Evolutionary conservation across 2,113 vertebrate genomes (phyloP).

Genomic region (Naja naja): DNA sequence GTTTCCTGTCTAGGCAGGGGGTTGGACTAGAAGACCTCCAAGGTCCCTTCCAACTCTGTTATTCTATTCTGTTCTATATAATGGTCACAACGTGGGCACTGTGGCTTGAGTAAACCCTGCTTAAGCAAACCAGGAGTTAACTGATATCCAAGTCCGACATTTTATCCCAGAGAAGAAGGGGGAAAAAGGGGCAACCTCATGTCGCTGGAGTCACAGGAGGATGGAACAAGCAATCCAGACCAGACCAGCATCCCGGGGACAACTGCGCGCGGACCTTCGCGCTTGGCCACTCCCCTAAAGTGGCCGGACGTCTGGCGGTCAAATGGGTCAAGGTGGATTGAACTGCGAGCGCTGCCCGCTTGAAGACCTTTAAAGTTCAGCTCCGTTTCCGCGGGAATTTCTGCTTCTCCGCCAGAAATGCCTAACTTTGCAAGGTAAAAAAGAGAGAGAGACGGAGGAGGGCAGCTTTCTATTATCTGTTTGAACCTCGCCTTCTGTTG

Average conservation of each 20-base stretch:
- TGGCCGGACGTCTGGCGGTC: not conserved
- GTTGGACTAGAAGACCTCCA: too few relatives aligned
- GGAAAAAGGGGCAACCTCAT: not conserved
- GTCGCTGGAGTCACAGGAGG: not conserved
- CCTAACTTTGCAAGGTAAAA: slow-evolving; percentile 4
- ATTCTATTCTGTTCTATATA: not conserved
- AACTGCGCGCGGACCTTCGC: not conserved
- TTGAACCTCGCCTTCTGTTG: not conserved
- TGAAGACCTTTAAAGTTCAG: too few relatives aligned
- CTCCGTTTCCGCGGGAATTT: not conserved
- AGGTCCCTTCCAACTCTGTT: too few relatives aligned
- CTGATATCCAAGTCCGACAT: not conserved
- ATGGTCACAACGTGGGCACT: not conserved
- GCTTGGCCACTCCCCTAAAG: not conserved
- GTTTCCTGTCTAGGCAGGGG: too few relatives aligned
- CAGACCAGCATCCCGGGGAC: not conserved
- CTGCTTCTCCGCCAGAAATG: not conserved
- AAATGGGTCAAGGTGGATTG: slow-evolving; percentile 18
- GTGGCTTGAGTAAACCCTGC: not conserved
- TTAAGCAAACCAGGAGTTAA: not conserved
- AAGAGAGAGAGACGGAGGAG: not conserved
- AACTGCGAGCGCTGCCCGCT: not conserved
- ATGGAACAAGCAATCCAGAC: not conserved
- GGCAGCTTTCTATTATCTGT: not conserved
- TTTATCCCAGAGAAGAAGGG: not conserved